Conservation (phyloP, 1,140 invertebrate species). For the Zaprionus lachaisei region DNA sequence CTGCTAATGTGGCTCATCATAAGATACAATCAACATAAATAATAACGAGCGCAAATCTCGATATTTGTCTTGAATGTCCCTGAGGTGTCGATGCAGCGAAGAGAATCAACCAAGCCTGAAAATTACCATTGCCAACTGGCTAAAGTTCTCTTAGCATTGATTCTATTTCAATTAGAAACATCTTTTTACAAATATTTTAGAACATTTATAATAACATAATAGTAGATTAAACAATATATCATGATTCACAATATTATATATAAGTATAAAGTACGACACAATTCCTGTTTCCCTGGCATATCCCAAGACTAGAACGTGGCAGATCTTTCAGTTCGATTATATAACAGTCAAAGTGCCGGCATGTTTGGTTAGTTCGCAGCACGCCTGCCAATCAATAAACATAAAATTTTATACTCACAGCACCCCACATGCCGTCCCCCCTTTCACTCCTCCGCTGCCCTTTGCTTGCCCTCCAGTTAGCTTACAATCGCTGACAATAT, state of each 20-base stretch:
- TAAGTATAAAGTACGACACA: no score
- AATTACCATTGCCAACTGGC: no score
- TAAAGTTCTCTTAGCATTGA: no score
- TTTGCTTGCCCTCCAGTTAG: background rate
- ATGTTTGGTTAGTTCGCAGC: constrained; percentile 32
- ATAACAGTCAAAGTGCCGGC: constrained; percentile 53
- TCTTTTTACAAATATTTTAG: no score
- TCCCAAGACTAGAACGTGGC: no score
- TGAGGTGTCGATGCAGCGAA: constrained; percentile 37
- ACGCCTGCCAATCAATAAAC: constrained; percentile 72
- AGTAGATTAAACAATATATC: no score
- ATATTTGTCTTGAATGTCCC: constrained; percentile 34
- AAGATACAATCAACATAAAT: constrained; percentile 80
- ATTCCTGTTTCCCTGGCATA: no score
- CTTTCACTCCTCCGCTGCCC: background rate
- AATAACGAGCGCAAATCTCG: constrained; percentile 49
- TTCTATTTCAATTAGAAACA: no score
- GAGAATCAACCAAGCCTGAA: background rate
- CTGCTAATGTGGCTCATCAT: constrained; percentile 72
- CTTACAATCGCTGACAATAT: constrained; percentile 59
- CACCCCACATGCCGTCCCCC: background rate
- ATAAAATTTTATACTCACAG: constrained; percentile 66
- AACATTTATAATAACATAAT: no score
- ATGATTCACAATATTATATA: no score
- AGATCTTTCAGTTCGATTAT: constrained; percentile 28